Conservation (phyloP, 2,888 invertebrate genomes). For the Campaea margaritaria region DNA sequence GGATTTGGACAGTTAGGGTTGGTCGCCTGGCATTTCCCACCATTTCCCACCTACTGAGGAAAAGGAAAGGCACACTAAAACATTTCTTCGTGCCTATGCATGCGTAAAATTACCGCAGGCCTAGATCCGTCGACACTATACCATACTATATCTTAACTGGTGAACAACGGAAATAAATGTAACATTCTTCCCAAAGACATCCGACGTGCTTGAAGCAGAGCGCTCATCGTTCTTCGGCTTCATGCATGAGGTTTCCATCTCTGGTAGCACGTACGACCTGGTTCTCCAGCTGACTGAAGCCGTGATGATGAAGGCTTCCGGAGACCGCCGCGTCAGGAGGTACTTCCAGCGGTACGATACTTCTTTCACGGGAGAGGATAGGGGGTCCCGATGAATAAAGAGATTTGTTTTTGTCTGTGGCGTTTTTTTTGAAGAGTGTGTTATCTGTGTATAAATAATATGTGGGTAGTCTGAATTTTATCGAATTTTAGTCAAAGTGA, state of each 20-base stretch:
- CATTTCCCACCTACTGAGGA: too few species aligned
- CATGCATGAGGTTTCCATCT: constrained; percentile 57
- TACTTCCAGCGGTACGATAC: constrained; percentile 70
- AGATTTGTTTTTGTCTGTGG: background rate
- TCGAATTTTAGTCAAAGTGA: too few species aligned
- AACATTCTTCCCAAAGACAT: constrained; percentile 44
- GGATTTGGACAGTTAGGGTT: too few species aligned
- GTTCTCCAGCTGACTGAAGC: constrained; percentile 56
- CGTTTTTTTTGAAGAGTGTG: too few species aligned
- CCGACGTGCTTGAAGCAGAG: constrained; percentile 62
- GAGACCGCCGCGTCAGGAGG: constrained; percentile 65
- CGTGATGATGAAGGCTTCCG: constrained; percentile 50
- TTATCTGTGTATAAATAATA: too few species aligned
- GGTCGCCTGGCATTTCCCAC: too few species aligned
- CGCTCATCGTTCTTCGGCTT: constrained; percentile 67
- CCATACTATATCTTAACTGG: too few species aligned
- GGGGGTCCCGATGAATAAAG: constrained; percentile 10
- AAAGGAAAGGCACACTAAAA: too few species aligned
- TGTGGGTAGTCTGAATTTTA: too few species aligned
- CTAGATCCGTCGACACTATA: too few species aligned
- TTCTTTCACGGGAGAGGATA: constrained; percentile 54
- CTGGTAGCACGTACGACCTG: constrained; percentile 57
- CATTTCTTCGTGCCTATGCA: too few species aligned
- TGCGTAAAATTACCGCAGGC: too few species aligned
- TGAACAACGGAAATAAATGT: background rate